These are phyloP conservation scores for Botrylloides violaceus DNA, from an alignment of 23 tunicate genomes.

Conservation along the genomic window DNA sequence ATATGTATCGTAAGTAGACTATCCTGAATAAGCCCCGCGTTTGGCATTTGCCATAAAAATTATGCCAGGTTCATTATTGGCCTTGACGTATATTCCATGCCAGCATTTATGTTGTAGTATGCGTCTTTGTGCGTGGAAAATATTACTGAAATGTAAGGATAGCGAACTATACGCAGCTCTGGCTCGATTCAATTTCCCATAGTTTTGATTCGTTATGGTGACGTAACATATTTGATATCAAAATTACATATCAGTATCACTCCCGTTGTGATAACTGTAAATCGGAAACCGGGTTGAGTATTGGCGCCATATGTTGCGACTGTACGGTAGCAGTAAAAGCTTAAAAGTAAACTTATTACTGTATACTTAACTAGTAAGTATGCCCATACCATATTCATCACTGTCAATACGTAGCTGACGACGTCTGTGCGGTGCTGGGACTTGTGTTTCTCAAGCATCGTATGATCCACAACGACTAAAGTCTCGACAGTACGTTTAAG, in stretches of 20 bases:
- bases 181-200: no score
- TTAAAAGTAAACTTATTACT: not conserved
- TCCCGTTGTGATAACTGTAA: slow-evolving; percentile 1
- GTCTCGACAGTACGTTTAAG: slow-evolving; percentile 54
- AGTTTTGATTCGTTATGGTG: not conserved
- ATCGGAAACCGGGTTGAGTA: not conserved
- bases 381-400: slow-evolving; percentile 86
- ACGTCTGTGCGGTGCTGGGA: slow-evolving; percentile 70
- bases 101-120: no score
- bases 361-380: not conserved
- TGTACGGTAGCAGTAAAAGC: not conserved
- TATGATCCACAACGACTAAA: slow-evolving; percentile 78
- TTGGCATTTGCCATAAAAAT: no score
- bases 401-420: slow-evolving; percentile 79
- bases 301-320: not conserved
- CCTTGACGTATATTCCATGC: no score
- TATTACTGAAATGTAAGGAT: no score
- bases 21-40: no score
- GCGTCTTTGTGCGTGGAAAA: no score
- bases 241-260: not conserved
- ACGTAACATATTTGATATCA: not conserved
- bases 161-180: no score
- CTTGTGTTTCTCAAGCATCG: slow-evolving; percentile 71
- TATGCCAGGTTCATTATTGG: no score
- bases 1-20: no score